Base-by-base conservation (phyloP, 2,888 invertebrate species). In the Melinopterus prodromus region DNA sequence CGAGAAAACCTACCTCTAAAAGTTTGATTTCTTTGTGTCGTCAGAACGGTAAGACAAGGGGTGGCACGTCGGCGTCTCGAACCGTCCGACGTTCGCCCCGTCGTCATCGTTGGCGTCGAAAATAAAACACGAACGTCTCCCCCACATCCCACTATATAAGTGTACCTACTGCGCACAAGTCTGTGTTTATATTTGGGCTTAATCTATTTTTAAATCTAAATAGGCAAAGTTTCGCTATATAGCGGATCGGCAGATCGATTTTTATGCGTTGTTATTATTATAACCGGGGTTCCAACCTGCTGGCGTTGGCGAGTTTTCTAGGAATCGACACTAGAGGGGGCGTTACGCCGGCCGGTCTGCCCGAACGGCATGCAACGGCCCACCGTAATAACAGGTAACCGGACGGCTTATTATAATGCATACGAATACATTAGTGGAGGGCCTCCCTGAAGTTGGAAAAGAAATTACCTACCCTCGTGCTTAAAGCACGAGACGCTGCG, bases 301-400 rank as follows among this genome's bases (percentile, higher is more conserved):
- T 38, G 5, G 5, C 53, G 53, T 53, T 12, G 37, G 74, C 74
- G 35, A 35, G 36, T 74, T 74, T 74, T 74, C 74, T 37, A 35
- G 74, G 74, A 74, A 74, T 74, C 35, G 53, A 53, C 53, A 53
- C 53, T 53, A 53, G 74, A 35, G 74, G 74, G 35, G 7, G n/a
- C 36, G 36, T 35, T 37, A 74, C 37, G 15, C 74, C 16, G 35
- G 16, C 71, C 74, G 74, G 36, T 74, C 35, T 37, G 74, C 74
- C 74, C 37, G 26, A n/a, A 26, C 83, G 84, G 84, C 86, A 86
- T 86, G 86, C 86, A 86, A 86, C 84, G 83, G 74, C 35, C 74
- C 81, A 82, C 81, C 82, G 81, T 86, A 86, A 85, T 86, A 85
- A 85, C 84, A 84, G 85, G 84, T 85, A 82, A 77, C 74, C 74